Base-by-base conservation (phyloP, 1,140 invertebrate genomes). In the Coenobita brevimanus region DNA sequence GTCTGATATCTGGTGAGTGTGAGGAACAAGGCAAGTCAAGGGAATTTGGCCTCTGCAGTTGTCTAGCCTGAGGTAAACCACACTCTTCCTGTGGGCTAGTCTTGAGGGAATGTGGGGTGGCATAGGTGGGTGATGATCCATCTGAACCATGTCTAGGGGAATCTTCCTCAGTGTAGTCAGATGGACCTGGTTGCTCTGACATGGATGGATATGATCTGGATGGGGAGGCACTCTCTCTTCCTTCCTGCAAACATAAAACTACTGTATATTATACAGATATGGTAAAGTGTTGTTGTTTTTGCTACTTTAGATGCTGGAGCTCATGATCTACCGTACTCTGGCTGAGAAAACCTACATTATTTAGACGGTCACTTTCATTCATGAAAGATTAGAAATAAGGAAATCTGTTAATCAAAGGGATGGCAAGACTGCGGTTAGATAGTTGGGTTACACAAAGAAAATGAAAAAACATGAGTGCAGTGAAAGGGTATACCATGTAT, bases 1-100 rank as follows among this genome's bases (percentile, higher is more conserved):
- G 33, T 21, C 50, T n/a, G 33, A 43, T 41, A 24, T 43, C 38
- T 8, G 81, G 54, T n/a, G 50, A 78, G 3, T 38, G 83, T 33
- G 83, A 86, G 8, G 57, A 15, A 1, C 83, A 73, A 36, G 83
- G 83, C 54, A 86, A 43, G 38, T 86, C 83, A 33, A 86, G 83
- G 21, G 83, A 86, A n/a, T 86, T 75, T 33, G 83, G 83, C 36
- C 83, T 86, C 60, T 86, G 83, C 10, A 86, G 54, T 30, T 38
- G 83, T 30, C 62, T 78, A 4, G 73, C 83, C 41, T 36, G 71
- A 67, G 83, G 73, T 24, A 41, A 38, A 21, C 79, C 73, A 73
- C 73, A 86, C 13, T 78, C 24, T 38, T 24, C 41, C 27, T 86
- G 73, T 3, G 33, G 6, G 15, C 79, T 75, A 30, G 78, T 27